phyloP scores from a whole-genome alignment of 1,140 invertebrate genomes.

The Metaphire vulgaris region DNA sequence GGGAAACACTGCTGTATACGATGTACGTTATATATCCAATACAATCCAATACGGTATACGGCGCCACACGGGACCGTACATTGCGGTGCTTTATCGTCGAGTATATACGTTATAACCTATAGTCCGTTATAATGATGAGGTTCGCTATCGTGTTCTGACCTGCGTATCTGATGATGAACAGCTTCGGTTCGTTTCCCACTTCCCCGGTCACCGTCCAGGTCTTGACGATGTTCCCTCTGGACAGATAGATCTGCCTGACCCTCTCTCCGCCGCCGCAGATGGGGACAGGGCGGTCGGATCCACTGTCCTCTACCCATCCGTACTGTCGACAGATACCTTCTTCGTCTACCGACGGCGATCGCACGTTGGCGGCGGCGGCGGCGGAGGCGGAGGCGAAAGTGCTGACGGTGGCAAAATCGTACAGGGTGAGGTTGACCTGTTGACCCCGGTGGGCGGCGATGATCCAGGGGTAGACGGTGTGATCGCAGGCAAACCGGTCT shows the following conservation, averaged over 20 bases:
- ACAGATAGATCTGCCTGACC: background rate
- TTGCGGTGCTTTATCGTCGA: too few species aligned
- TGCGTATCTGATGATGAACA: background rate
- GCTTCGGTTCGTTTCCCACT: background rate
- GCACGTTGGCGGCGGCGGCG: too few species aligned
- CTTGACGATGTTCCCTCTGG: background rate
- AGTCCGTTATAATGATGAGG: too few species aligned
- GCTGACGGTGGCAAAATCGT: background rate
- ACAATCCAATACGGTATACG: too few species aligned
- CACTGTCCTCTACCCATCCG: background rate
- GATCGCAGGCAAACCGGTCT: background rate
- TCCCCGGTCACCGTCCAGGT: background rate
- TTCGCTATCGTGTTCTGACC: background rate
- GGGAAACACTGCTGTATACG: too few species aligned
- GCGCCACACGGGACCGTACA: too few species aligned
- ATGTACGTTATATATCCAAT: too few species aligned
- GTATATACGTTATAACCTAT: too few species aligned
- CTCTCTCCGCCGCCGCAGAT: background rate
- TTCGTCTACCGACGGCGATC: background rate
- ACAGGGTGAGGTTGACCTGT: background rate
- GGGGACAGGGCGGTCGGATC: background rate
- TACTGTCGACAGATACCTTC: background rate
- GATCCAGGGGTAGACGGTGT: background rate
- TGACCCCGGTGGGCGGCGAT: background rate
- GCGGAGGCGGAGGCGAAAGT: too few species aligned